Conservation (phyloP, 2,888 invertebrate genomes). For the Leptopterna dolabrata region DNA sequence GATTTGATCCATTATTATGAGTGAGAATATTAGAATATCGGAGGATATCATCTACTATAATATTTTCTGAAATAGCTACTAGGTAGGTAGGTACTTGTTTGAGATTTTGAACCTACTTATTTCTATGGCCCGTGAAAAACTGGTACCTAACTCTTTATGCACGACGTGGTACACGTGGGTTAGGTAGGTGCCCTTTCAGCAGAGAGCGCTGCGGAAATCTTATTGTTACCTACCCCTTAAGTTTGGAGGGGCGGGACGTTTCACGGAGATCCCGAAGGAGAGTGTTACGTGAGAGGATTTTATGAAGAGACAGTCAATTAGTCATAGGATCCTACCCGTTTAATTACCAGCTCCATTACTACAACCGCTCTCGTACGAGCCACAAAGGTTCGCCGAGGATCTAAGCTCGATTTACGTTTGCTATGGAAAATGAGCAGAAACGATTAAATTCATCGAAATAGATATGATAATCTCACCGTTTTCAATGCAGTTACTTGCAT, state of each 20-base stretch:
- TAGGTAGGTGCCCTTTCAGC: too few relatives aligned
- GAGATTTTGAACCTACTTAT: too few relatives aligned
- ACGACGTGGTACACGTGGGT: too few relatives aligned
- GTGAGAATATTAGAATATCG: too few relatives aligned
- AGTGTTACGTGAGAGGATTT: not conserved
- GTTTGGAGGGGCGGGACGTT: not conserved
- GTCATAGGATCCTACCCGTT: conserved; percentile 21
- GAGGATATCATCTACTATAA: too few relatives aligned
- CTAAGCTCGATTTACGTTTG: not conserved
- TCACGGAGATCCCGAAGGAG: not conserved
- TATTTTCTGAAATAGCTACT: too few relatives aligned
- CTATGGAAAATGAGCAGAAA: not conserved
- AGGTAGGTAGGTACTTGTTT: too few relatives aligned
- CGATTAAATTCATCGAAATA: not conserved
- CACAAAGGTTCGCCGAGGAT: not conserved
- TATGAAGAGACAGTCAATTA: conserved; percentile 27
- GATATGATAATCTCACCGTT: not conserved
- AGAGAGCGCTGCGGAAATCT: not conserved
- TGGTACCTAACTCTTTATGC: too few relatives aligned
- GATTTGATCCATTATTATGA: too few relatives aligned
- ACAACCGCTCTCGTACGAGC: not conserved
- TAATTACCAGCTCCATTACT: conserved; percentile 35
- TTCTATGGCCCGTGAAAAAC: too few relatives aligned
- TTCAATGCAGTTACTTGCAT: not conserved
- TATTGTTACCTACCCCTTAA: not conserved